Evolutionary conservation across 2,888 invertebrate species (phyloP).

Genomic region (Cryptophagus acutangulus): DNA sequence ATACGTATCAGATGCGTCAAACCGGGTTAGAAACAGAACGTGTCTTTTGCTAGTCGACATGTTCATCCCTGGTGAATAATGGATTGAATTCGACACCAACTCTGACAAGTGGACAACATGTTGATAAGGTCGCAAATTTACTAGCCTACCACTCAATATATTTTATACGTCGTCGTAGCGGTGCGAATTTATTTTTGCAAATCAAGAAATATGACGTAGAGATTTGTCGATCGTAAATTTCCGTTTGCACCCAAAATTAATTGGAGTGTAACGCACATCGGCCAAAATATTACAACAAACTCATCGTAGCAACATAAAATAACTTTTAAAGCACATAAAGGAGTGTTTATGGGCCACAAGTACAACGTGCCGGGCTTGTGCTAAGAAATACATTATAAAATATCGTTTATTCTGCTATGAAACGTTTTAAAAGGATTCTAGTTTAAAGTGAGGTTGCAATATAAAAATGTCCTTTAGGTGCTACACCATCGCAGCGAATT

Average conservation of each 20-base stretch:
- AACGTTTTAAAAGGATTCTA: background rate
- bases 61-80: slow-evolving; percentile 38
- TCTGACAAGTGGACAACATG: slow-evolving; percentile 37
- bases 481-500: background rate
- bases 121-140: slow-evolving; percentile 28
- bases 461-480: background rate
- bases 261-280: background rate
- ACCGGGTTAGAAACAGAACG: slow-evolving; percentile 33
- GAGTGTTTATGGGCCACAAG: background rate
- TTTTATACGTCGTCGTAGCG: slow-evolving; percentile 1
- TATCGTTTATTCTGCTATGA: background rate
- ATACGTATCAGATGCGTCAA: slow-evolving; percentile 38
- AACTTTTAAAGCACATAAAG: background rate
- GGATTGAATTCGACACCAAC: slow-evolving; percentile 32
- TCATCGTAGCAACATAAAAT: background rate
- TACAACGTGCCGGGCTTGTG: background rate
- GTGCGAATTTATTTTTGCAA: background rate
- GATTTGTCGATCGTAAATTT: too few species aligned
- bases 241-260: too few species aligned
- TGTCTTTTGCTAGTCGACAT: slow-evolving; percentile 31
- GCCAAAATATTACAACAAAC: background rate
- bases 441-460: slow-evolving; percentile 1
- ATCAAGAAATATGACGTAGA: too few species aligned
- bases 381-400: background rate
- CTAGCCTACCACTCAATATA: slow-evolving; percentile 5